phyloP scores from a whole-genome alignment of 2,888 invertebrate genomes.

The Aleiodes alternator region DNA sequence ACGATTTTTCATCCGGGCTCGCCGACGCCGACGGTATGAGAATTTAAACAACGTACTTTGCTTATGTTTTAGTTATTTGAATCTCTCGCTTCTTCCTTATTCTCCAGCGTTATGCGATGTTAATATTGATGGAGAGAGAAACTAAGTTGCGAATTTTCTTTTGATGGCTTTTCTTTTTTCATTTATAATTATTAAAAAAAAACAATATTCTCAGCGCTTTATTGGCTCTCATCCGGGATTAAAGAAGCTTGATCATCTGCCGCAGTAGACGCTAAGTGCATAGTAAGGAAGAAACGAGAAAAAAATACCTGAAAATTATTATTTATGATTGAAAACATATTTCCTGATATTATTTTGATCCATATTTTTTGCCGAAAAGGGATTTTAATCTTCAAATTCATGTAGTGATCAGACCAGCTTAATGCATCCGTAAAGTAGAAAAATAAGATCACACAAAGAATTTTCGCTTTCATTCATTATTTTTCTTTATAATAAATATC shows the following conservation, averaged over 20 bases:
- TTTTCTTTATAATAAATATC: conserved; percentile 22
- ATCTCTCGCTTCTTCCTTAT: background rate
- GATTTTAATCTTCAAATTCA: too few relatives aligned
- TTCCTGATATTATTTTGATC: too few relatives aligned
- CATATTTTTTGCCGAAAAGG: too few relatives aligned
- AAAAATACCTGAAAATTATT: too few relatives aligned
- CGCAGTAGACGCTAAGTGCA: too few relatives aligned
- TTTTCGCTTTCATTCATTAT: conserved; percentile 42
- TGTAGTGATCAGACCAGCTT: too few relatives aligned
- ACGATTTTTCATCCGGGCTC: conserved; percentile 45
- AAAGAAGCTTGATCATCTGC: background rate
- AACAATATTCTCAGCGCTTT: too few relatives aligned
- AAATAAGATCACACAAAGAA: conserved; percentile 5
- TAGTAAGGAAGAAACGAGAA: too few relatives aligned
- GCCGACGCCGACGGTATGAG: conserved; percentile 35
- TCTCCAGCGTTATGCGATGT: background rate
- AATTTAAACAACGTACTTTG: conserved; percentile 40
- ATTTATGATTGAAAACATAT: too few relatives aligned
- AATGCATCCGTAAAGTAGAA: background rate
- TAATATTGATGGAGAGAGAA: conserved; percentile 5
- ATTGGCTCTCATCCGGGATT: background rate
- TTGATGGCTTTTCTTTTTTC: too few relatives aligned
- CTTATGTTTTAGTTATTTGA: conserved; percentile 22
- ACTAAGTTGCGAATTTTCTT: background rate
- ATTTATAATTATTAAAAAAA: too few relatives aligned